A percentile compares a stretch with the other conserved stretches of the same genome.
These are phyloP conservation scores for Xerus rutilus DNA, from an alignment of 2,797 vertebrate species.

Conservation along the genomic window DNA sequence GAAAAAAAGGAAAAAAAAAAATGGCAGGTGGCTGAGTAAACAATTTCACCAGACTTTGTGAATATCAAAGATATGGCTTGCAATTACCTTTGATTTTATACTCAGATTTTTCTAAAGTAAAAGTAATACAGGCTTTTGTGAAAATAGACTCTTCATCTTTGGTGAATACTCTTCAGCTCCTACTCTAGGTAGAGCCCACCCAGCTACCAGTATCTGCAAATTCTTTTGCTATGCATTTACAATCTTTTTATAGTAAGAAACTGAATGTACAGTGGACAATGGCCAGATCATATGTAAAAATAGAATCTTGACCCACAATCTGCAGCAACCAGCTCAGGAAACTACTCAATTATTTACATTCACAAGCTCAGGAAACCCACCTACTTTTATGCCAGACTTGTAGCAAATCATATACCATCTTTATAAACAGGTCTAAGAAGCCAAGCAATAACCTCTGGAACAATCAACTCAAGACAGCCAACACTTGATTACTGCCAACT, in stretches of 20 bases:
- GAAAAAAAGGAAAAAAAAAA: background rate
- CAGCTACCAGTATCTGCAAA: background rate
- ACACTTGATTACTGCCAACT: background rate
- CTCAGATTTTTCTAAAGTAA: background rate
- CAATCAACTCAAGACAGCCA: background rate
- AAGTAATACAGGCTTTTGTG: background rate
- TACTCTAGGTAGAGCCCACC: too few species aligned
- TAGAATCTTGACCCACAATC: background rate
- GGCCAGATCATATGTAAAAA: background rate
- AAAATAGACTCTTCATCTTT: background rate
- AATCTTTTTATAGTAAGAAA: background rate
- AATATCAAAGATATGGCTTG: background rate
- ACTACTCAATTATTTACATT: background rate
- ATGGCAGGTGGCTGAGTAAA: background rate
- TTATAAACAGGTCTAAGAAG: background rate
- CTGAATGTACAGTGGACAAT: background rate
- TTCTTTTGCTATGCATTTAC: background rate
- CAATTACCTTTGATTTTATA: background rate
- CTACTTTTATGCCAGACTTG: background rate
- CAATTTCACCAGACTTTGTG: constrained; percentile 16
- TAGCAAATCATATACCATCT: background rate
- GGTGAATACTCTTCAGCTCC: background rate
- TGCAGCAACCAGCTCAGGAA: background rate
- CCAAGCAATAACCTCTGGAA: background rate
- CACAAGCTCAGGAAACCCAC: background rate